Base-by-base conservation (phyloP, 2,888 invertebrate species). In the Uropetala carovei region DNA sequence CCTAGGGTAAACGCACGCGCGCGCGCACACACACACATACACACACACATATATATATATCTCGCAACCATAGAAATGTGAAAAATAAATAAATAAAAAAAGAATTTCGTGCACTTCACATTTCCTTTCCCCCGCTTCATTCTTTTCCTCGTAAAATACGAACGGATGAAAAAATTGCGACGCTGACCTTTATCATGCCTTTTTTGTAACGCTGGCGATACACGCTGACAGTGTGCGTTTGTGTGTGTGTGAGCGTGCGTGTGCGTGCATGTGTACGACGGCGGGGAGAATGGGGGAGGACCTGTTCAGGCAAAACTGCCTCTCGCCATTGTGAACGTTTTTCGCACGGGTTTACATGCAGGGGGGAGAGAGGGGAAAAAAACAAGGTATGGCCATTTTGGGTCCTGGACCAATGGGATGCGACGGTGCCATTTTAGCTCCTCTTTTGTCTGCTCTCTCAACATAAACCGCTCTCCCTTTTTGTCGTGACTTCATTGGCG, bases 21-120 rank as follows among this genome's bases (percentile, higher is more conserved):
- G n/a, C n/a, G n/a, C n/a, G n/a, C n/a, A n/a, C n/a, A n/a, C n/a
- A n/a, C n/a, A n/a, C n/a, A n/a, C n/a, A n/a, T n/a, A n/a, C n/a
- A n/a, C n/a, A n/a, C n/a, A n/a, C n/a, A n/a, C n/a, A n/a, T n/a
- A n/a, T n/a, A n/a, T n/a, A n/a, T n/a, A n/a, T n/a, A n/a, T n/a
- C n/a, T n/a, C n/a, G n/a, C n/a, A n/a, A n/a, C n/a, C n/a, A n/a
- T n/a, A n/a, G 5, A 43, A 43, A 43, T 11, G 27, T 10, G 9
- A 68, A 68, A 68, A 75, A 27, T 27, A 75, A 13, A 75, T 75
- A 75, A 75, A 75, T 75, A 75, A 75, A 75, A 43, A 43, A 43
- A 3, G 43, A 43, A 75, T 22, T 10, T 14, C 22, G 22, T 75
- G 75, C 18, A 22, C 75, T 75, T 9, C 9, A 11, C 10, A 13